These are phyloP conservation scores for Pipistrellus pygmaeus DNA, from an alignment of 2,797 vertebrate species.

Conservation along the genomic window DNA sequence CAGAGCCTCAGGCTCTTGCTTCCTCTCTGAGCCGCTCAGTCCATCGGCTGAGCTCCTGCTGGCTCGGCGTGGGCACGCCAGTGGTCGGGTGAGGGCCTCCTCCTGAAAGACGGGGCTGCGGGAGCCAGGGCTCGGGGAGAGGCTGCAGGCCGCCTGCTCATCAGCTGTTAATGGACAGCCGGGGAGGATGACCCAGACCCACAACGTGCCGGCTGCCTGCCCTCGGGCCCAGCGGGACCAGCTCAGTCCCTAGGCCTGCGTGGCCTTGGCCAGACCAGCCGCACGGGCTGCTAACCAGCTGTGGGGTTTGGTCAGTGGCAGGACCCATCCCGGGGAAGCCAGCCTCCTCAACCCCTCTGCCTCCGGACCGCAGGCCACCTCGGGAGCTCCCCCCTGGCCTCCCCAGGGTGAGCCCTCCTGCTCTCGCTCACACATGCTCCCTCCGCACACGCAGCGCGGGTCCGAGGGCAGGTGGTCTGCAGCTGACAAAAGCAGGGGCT, in stretches of 20 bases:
- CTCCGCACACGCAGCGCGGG: accelerated
- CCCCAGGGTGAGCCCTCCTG: neutral
- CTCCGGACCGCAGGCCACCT: neutral
- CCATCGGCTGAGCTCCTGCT: neutral
- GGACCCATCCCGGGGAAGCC: neutral
- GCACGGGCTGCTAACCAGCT: neutral
- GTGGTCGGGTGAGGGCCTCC: neutral
- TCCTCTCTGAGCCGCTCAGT: neutral
- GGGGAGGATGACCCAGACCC: neutral
- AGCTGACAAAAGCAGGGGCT: neutral
- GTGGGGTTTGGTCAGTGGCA: neutral
- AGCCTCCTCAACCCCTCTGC: neutral
- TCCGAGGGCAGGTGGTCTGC: neutral
- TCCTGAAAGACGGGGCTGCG: neutral
- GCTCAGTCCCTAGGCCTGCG: neutral
- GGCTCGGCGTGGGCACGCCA: neutral
- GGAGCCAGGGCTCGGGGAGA: neutral
- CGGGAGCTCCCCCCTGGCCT: neutral
- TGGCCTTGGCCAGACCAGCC: neutral
- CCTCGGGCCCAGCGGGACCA: neutral
- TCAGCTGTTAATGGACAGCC: neutral
- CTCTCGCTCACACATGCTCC: accelerated
- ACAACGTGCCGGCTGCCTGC: neutral
- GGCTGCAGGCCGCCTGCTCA: neutral
- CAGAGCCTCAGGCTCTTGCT: neutral